A percentile compares a stretch with the other conserved stretches of the same genome.
Evolutionary conservation across 2,113 vertebrate species (phyloP).

Genomic region (Neotoma lepida): DNA sequence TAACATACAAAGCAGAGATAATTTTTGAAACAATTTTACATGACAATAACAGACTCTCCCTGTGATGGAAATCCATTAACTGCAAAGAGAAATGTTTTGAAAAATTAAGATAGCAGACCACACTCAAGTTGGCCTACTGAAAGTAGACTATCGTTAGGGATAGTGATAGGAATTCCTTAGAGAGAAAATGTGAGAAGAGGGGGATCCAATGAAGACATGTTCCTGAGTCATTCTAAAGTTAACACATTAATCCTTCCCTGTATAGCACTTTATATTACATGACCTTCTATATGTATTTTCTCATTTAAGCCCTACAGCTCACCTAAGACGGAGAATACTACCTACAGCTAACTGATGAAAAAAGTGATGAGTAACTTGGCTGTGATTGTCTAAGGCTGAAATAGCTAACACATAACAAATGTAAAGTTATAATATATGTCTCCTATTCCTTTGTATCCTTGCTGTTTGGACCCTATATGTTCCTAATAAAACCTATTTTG

Average conservation of each 20-base stretch:
- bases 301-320: not conserved
- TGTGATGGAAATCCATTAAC: slow-evolving; percentile 45
- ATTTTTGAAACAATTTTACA: slow-evolving; percentile 61
- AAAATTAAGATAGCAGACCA: slow-evolving; percentile 64
- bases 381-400: slow-evolving; percentile 29
- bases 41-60: slow-evolving; percentile 6
- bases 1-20: slow-evolving; percentile 45
- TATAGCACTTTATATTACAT: not conserved
- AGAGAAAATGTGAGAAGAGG: slow-evolving; percentile 7
- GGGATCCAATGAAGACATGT: slow-evolving; percentile 61
- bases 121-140: slow-evolving; percentile 49
- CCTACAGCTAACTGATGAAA: slow-evolving; percentile 18
- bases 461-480: not conserved
- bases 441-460: not conserved
- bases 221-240: slow-evolving; percentile 4
- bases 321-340: not conserved
- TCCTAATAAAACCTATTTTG: slow-evolving; percentile 10
- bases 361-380: not conserved
- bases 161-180: slow-evolving; percentile 46
- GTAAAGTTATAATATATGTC: not conserved
- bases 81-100: slow-evolving; percentile 44
- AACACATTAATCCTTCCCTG: slow-evolving; percentile 28
- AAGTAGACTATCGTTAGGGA: slow-evolving; percentile 49
- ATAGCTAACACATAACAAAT: not conserved
- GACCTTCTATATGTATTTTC: slow-evolving; percentile 17